A percentile compares a stretch with the other conserved stretches of the same genome.
Evolutionary conservation across 2,797 vertebrate species (phyloP).

Genomic region (Pelodytes ibericus): DNA sequence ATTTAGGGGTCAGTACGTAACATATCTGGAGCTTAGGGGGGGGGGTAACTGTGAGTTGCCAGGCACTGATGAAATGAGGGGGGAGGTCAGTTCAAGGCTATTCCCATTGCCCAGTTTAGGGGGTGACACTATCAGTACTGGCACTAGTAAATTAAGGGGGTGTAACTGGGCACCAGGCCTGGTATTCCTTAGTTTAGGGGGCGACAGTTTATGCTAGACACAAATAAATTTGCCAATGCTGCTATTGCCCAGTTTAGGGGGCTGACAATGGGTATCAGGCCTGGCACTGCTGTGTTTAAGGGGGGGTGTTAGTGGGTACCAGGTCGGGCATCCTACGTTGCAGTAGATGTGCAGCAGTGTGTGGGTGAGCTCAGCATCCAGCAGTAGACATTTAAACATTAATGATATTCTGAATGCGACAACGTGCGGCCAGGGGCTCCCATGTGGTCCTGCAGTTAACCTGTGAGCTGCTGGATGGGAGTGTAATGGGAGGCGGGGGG

Average conservation of each 20-base stretch:
- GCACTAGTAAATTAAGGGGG: no score
- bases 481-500: slow-evolving; percentile 24
- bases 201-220: not conserved
- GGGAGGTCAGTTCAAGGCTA: no score
- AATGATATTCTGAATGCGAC: slow-evolving; percentile 15
- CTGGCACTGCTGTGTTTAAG: slow-evolving; percentile 3
- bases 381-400: not conserved
- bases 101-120: no score
- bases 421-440: slow-evolving; percentile 9
- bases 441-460: slow-evolving; percentile 38
- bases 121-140: no score
- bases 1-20: no score
- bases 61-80: no score
- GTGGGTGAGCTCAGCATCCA: not conserved
- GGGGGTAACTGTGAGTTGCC: no score
- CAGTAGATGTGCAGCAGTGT: slow-evolving; percentile 11
- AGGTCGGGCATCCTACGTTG: slow-evolving; percentile 25
- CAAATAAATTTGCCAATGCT: not conserved
- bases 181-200: not conserved
- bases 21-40: no score
- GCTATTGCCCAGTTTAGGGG: not conserved
- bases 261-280: not conserved
- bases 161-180: not conserved
- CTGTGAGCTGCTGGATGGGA: slow-evolving; percentile 20
- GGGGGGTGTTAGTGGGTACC: not conserved